These are phyloP conservation scores for Crambe crambe DNA, from an alignment of 37 sponge, comb jelly and placozoan genomes.

Conservation along the genomic window DNA sequence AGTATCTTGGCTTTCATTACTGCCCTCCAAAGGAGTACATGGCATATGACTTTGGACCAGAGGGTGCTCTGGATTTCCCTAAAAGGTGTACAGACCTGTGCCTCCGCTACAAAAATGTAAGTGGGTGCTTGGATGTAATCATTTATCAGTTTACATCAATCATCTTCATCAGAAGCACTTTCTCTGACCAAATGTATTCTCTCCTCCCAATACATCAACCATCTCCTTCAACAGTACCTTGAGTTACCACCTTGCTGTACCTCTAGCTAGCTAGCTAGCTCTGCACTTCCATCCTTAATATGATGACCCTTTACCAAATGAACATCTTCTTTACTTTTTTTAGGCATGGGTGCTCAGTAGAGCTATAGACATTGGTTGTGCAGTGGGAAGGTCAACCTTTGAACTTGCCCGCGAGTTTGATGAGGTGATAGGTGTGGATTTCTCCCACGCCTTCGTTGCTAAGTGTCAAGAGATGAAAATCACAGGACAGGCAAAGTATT, in stretches of 20 bases:
- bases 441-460: constrained; percentile 71
- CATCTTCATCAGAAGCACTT: no score
- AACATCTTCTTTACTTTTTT: not conserved
- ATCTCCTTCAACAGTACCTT: no score
- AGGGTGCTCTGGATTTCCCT: constrained; percentile 75
- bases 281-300: no score
- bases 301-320: not conserved
- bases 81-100: constrained; percentile 80
- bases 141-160: no score
- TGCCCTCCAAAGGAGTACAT: constrained; percentile 64
- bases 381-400: constrained; percentile 85
- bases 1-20: constrained; percentile 86
- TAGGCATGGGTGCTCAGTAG: constrained; percentile 65
- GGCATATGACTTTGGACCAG: constrained; percentile 37
- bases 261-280: no score
- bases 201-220: no score
- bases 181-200: no score
- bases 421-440: constrained; percentile 86
- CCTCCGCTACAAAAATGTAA: constrained; percentile 53
- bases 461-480: constrained; percentile 70
- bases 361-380: constrained; percentile 90
- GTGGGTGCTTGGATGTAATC: not conserved
- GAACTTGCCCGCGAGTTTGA: constrained; percentile 79
- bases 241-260: no score
- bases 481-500: constrained; percentile 49